Base-by-base conservation (phyloP, 2,888 invertebrate species). In the Lasioglossum leucozonium region DNA sequence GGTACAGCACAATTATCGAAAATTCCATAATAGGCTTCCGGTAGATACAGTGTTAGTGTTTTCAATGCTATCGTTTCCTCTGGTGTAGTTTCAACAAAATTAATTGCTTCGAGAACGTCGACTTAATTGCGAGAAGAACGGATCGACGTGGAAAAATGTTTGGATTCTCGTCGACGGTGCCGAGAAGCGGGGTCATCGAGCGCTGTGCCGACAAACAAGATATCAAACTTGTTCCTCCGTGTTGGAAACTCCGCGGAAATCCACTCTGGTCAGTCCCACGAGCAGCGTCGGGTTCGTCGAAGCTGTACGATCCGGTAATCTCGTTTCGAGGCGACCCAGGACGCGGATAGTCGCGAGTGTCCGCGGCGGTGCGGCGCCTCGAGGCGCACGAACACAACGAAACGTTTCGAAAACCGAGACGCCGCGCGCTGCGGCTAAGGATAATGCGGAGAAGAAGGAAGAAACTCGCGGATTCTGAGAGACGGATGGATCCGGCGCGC, bases 381-480 rank as follows among this genome's bases (percentile, higher is more conserved):
- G 0, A 30, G 13, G 4, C 26, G 6, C 16, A 5, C 62, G 30
- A 58, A 30, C 26, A 58, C 58, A 30, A 5, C 5, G 58, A 58
- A 30, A 26, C 26, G 58, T 30, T 26, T 30, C 58, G 26, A 16
- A 62, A 26, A 62, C 16, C 13, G 13, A 2, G 55, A 4, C 4
- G 55, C 11, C 0, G 8, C 22, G 22, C 2, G 55, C 11, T n/a
- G 11, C 4, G 51, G n/a, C 51, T 8, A 8, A 51, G 11, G 55
- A 55, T 4, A n/a, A n/a, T 8, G n/a, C 11, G 0, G 4, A 55
- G n/a, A 8, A 81, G 65, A 62, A 51, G 73, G 73, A 51, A 69
- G 37, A 62, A 62, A 65, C 51, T 30, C 22, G n/a, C 1, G 77
- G 47, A 47, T 76, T 72, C 34, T 40, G n/a, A n/a, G n/a, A 37